A percentile compares a stretch with the other conserved stretches of the same genome.
Conservation (phyloP, 2,888 invertebrate species). For the Perizoma flavofasciatum region DNA sequence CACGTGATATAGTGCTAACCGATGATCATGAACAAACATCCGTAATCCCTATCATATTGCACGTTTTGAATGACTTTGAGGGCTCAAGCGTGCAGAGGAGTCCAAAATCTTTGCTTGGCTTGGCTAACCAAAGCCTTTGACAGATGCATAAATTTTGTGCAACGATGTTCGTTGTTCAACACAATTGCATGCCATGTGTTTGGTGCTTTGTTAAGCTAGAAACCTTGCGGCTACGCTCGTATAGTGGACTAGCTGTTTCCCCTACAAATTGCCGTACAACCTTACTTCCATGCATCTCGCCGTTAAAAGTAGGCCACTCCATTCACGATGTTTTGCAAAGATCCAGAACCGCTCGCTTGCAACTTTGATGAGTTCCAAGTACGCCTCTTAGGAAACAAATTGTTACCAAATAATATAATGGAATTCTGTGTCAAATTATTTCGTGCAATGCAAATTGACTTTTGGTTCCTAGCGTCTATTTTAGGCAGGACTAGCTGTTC, state of each 20-base stretch:
- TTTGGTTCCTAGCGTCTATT: slow-evolving; percentile 3
- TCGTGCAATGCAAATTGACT: slow-evolving; percentile 20
- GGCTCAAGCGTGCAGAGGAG: no score
- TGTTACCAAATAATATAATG: slow-evolving; percentile 34
- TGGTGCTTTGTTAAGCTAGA: no score
- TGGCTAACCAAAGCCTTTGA: no score
- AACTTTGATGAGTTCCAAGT: slow-evolving; percentile 46
- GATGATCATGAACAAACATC: no score
- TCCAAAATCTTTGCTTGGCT: no score
- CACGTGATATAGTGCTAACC: no score
- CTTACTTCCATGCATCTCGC: slow-evolving; percentile 18
- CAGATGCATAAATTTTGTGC: no score
- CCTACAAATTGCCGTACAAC: slow-evolving; percentile 13
- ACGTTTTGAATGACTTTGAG: no score
- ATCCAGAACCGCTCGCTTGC: slow-evolving; percentile 39
- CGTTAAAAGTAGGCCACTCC: slow-evolving; percentile 44
- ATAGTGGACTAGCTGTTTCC: slow-evolving; percentile 9
- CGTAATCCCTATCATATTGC: no score
- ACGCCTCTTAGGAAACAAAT: slow-evolving; percentile 25
- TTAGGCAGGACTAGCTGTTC: background rate
- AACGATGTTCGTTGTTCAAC: no score
- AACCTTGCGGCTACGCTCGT: background rate
- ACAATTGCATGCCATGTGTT: no score
- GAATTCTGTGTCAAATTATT: slow-evolving; percentile 30
- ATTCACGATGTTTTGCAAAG: slow-evolving; percentile 46